These are phyloP conservation scores for Xenopus petersii DNA, from an alignment of 2,797 vertebrate genomes.

Conservation along the genomic window DNA sequence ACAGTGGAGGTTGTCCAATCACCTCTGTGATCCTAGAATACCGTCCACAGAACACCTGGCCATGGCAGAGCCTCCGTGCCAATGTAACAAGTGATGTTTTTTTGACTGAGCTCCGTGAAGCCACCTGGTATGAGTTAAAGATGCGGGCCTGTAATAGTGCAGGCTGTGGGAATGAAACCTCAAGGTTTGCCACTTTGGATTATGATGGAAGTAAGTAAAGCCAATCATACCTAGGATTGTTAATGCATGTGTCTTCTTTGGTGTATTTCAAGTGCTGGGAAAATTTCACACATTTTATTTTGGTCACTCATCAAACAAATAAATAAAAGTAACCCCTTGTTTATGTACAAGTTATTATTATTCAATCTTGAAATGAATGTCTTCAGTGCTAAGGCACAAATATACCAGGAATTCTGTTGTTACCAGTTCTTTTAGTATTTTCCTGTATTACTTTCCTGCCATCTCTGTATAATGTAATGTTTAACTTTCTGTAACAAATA, in stretches of 20 bases:
- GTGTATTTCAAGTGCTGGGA: too few relatives aligned
- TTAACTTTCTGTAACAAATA: too few relatives aligned
- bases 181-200: constrained; percentile 93
- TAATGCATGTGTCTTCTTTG: too few relatives aligned
- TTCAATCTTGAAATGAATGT: too few relatives aligned
- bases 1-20: constrained; percentile 94
- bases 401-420: neutral
- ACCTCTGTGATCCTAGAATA: constrained; percentile 86
- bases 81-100: constrained; percentile 89
- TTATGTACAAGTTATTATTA: too few relatives aligned
- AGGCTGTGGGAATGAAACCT: constrained; percentile 91
- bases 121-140: constrained; percentile 97
- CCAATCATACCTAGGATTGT: neutral
- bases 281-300: too few relatives aligned
- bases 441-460: too few relatives aligned
- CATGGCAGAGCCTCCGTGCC: constrained; percentile 89
- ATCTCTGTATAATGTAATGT: too few relatives aligned
- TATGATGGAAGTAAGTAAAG: constrained; percentile 89
- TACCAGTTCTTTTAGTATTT: neutral
- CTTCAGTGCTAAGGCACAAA: too few relatives aligned
- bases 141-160: constrained; percentile 98
- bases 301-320: too few relatives aligned
- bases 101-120: constrained; percentile 90
- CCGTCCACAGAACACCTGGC: constrained; percentile 92
- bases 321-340: too few relatives aligned